A percentile compares a stretch with the other conserved stretches of the same genome.
Evolutionary conservation across 1,140 invertebrate species (phyloP).

Genomic region (Drosophila littoralis): DNA sequence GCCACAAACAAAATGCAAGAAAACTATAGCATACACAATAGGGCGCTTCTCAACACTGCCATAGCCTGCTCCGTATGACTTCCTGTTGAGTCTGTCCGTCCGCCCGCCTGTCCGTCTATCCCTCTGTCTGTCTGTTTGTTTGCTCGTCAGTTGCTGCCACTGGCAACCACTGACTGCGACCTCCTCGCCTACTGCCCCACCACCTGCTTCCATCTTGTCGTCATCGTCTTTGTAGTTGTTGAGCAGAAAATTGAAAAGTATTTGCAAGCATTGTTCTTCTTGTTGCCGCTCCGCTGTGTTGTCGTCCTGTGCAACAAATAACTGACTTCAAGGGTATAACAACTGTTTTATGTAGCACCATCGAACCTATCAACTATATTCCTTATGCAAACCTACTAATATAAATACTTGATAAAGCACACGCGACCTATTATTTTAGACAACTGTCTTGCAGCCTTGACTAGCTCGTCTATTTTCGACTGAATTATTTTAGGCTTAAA

Average conservation of each 20-base stretch:
- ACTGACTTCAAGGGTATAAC: conserved; percentile 32
- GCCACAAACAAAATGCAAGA: conserved; percentile 44
- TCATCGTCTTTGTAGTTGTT: conserved; percentile 71
- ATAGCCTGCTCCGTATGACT: conserved; percentile 13
- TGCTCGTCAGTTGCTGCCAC: conserved; percentile 42
- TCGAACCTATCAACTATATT: conserved; percentile 32
- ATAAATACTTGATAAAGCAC: conserved; percentile 33
- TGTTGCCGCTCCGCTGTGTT: conserved; percentile 52
- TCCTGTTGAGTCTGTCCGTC: conserved; percentile 11
- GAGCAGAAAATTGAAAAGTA: conserved; percentile 83
- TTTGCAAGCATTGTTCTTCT: conserved; percentile 59
- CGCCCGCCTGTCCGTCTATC: background rate
- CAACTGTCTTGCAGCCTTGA: conserved; percentile 6
- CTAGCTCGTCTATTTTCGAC: background rate
- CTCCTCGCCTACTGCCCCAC: background rate
- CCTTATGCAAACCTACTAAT: conserved; percentile 14
- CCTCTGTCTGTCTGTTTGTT: conserved; percentile 33
- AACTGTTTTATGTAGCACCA: conserved; percentile 42
- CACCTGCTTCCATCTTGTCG: background rate
- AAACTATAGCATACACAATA: conserved; percentile 57
- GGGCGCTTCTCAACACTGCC: conserved; percentile 8
- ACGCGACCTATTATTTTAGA: conserved; percentile 31
- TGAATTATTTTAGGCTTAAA: no score
- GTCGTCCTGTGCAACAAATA: conserved; percentile 29
- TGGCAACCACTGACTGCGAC: conserved; percentile 45